These are phyloP conservation scores for Phrynocephalus forsythii DNA, from an alignment of 2,797 vertebrate species.

Conservation along the genomic window DNA sequence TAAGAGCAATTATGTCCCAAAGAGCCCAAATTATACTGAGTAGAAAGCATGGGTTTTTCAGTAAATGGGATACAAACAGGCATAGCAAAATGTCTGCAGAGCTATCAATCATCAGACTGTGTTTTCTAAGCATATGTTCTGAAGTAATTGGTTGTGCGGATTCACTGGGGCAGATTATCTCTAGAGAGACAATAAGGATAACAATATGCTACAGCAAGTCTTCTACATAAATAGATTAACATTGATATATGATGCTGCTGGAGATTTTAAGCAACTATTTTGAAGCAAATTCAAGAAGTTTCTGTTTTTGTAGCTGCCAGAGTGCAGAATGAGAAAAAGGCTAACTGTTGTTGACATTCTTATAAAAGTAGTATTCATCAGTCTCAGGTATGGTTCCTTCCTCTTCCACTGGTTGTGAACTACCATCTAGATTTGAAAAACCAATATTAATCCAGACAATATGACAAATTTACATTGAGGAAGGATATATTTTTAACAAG, in stretches of 20 bases:
- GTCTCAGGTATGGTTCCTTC: neutral
- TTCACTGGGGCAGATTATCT: neutral
- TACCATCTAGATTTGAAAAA: neutral
- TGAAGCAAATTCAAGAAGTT: conserved; percentile 18
- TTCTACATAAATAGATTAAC: conserved; percentile 1
- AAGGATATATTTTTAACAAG: neutral
- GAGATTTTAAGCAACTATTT: conserved; percentile 16
- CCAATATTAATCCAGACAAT: neutral
- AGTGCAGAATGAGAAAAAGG: no score
- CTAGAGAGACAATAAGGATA: neutral
- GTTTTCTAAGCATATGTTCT: neutral
- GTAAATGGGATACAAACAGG: neutral
- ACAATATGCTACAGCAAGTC: neutral
- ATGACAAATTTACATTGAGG: neutral
- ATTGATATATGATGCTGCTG: conserved; percentile 5
- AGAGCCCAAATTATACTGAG: neutral
- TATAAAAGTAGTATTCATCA: neutral
- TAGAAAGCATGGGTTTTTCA: neutral
- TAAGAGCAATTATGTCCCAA: neutral
- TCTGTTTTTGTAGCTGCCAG: neutral
- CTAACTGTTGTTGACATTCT: neutral
- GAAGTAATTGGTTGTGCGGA: neutral
- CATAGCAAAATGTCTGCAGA: neutral
- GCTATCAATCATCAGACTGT: neutral
- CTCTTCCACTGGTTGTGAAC: neutral